These are phyloP conservation scores for Dusona sp. DNA, from an alignment of 2,888 invertebrate species.

Conservation along the genomic window DNA sequence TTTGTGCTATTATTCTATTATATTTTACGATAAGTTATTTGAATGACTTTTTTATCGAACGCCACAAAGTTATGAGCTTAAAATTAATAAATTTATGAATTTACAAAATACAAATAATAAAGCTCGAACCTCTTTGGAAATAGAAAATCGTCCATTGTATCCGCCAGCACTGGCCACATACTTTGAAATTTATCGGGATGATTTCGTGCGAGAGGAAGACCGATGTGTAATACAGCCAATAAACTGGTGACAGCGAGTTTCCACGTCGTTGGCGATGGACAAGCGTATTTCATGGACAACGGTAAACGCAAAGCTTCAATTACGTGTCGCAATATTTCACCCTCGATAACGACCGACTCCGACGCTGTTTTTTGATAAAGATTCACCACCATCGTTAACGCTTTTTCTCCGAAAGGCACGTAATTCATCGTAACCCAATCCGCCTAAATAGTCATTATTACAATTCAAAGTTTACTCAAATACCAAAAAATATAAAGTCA, in stretches of 20 bases:
- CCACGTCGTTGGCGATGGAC: conserved; percentile 93
- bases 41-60: background rate
- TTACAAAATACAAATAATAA: conserved; percentile 2
- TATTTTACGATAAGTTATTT: too few species aligned
- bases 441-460: conserved; percentile 82
- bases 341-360: conserved; percentile 89
- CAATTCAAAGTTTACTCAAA: too few species aligned
- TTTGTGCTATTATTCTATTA: too few species aligned
- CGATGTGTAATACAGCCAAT: conserved; percentile 91
- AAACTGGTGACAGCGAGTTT: conserved; percentile 92
- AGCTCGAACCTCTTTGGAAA: conserved; percentile 91
- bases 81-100: background rate
- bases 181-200: conserved; percentile 90
- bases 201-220: conserved; percentile 94
- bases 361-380: conserved; percentile 91
- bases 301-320: conserved; percentile 90
- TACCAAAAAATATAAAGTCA: too few species aligned
- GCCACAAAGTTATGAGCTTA: background rate
- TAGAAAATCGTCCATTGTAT: conserved; percentile 95
- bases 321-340: conserved; percentile 90
- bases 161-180: conserved; percentile 95
- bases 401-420: conserved; percentile 94
- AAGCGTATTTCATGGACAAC: conserved; percentile 92
- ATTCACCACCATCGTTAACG: conserved; percentile 90
- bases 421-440: conserved; percentile 93